Evolutionary conservation across 1,140 invertebrate genomes (phyloP).

Genomic region (Drosophila biarmipes): DNA sequence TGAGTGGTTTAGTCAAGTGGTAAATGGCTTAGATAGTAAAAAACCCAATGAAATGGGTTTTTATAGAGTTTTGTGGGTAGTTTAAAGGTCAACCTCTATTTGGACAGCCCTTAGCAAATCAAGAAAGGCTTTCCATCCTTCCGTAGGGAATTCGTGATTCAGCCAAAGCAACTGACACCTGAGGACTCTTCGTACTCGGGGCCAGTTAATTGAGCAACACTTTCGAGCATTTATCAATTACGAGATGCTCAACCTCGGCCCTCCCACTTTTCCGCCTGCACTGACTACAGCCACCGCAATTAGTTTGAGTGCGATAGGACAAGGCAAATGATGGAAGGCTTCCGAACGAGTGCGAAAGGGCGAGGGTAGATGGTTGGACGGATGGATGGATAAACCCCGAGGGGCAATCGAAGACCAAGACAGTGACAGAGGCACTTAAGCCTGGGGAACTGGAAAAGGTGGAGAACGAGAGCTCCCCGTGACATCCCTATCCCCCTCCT

Average conservation of each 20-base stretch:
- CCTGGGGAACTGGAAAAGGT: constrained; percentile 13
- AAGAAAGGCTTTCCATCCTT: not conserved
- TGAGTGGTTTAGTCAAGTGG: not conserved
- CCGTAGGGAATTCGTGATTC: not conserved
- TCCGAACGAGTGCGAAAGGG: not conserved
- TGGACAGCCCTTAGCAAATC: not conserved
- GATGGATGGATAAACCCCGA: constrained; percentile 26
- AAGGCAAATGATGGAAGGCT: constrained; percentile 27
- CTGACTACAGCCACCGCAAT: constrained; percentile 30
- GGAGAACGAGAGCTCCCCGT: not conserved
- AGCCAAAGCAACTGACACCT: constrained; percentile 14
- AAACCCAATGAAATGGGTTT: too few species aligned
- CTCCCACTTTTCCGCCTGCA: not conserved
- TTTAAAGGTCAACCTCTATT: too few species aligned
- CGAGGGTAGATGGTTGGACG: not conserved
- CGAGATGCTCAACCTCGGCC: not conserved
- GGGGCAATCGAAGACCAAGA: constrained; percentile 50
- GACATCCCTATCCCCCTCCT: constrained; percentile 1
- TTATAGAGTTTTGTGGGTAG: too few species aligned
- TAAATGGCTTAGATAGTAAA: too few species aligned
- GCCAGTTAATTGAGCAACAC: constrained; percentile 40
- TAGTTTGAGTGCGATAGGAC: constrained; percentile 51
- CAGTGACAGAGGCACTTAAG: constrained; percentile 53
- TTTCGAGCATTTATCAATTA: constrained; percentile 38
- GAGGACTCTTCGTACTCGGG: constrained; percentile 1